A percentile compares a stretch with the other conserved stretches of the same genome.
These are phyloP conservation scores for Spisula solida DNA, from an alignment of 2,888 invertebrate genomes.

Conservation along the genomic window DNA sequence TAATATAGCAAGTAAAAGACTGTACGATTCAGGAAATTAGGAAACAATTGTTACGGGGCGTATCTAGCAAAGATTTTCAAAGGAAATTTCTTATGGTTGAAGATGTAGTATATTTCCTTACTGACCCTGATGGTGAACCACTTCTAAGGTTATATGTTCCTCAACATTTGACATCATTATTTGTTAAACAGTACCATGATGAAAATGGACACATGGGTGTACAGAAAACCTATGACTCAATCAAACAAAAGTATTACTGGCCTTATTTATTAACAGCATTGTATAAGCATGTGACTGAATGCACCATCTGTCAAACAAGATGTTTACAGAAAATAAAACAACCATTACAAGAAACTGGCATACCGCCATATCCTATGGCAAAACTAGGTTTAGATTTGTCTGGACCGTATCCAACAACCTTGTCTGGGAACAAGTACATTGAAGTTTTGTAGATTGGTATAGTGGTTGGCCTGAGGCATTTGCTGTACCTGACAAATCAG, in stretches of 20 bases:
- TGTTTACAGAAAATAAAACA: slow-evolving; percentile 37
- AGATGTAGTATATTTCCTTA: slow-evolving; percentile 1
- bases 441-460: slow-evolving; percentile 46
- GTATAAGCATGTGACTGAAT: slow-evolving; percentile 34
- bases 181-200: slow-evolving; percentile 51
- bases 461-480: slow-evolving; percentile 62
- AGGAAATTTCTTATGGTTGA: neutral
- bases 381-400: slow-evolving; percentile 42
- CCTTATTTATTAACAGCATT: slow-evolving; percentile 61
- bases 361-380: slow-evolving; percentile 48
- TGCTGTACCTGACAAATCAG: slow-evolving; percentile 57
- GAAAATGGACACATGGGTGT: slow-evolving; percentile 55
- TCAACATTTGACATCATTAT: neutral
- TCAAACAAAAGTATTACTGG: slow-evolving; percentile 54
- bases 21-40: neutral
- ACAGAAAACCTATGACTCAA: slow-evolving; percentile 55
- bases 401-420: slow-evolving; percentile 48
- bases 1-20: neutral
- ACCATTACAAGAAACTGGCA: slow-evolving; percentile 54
- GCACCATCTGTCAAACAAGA: slow-evolving; percentile 51
- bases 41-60: neutral
- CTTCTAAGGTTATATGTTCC: slow-evolving; percentile 7
- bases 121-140: neutral
- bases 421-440: slow-evolving; percentile 54
- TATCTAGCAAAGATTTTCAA: neutral